phyloP scores from a whole-genome alignment of 2,113 vertebrate species.

The Rhinolophus ferrumequinum region DNA sequence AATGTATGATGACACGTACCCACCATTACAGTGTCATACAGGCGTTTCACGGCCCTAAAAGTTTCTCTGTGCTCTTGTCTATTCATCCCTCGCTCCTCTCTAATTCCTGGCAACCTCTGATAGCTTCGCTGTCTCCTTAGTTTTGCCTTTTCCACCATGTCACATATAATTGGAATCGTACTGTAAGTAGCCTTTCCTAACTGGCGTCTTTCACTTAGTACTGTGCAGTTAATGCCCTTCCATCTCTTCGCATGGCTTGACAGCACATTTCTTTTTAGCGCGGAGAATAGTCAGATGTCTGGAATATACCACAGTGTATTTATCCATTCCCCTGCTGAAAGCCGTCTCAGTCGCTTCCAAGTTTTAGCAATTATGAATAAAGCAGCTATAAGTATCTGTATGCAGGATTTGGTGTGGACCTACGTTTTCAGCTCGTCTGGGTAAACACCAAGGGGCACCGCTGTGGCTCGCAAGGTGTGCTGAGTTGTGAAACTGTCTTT shows the following conservation, averaged over 20 bases:
- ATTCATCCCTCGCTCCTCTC: no score
- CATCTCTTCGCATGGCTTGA: not conserved
- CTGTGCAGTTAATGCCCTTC: not conserved
- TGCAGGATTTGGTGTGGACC: not conserved
- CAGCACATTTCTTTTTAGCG: not conserved
- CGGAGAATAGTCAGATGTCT: no score
- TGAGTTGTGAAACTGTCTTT: not conserved
- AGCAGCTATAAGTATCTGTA: not conserved
- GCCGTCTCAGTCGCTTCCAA: not conserved
- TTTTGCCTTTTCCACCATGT: not conserved
- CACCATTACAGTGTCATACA: fast-evolving
- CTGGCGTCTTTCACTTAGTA: not conserved
- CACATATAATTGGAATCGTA: not conserved
- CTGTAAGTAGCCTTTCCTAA: not conserved
- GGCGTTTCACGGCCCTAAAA: not conserved
- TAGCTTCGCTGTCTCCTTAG: not conserved
- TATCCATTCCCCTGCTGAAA: not conserved
- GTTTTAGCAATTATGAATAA: not conserved
- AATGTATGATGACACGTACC: not conserved
- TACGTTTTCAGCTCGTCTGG: not conserved
- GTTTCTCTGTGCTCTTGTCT: not conserved
- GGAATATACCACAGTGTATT: no score
- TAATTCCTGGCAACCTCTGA: not conserved
- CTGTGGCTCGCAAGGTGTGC: fast-evolving
- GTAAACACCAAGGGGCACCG: not conserved